These are phyloP conservation scores for Taenioides sp. DNA, from an alignment of 2,797 vertebrate species.

Conservation along the genomic window DNA sequence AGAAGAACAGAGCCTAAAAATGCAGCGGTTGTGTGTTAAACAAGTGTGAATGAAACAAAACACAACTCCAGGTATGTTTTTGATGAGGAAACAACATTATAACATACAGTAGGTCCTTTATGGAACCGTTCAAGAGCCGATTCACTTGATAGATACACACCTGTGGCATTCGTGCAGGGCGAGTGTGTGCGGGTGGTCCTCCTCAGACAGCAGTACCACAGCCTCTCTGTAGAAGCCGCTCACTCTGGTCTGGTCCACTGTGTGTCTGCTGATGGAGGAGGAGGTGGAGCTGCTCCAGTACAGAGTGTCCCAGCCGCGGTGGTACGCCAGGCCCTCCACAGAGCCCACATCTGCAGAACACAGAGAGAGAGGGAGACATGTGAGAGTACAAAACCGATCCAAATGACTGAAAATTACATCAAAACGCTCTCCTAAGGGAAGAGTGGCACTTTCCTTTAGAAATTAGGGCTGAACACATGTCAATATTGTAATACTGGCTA, in stretches of 20 bases:
- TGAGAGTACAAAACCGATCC: background rate
- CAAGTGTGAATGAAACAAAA: too few relatives aligned
- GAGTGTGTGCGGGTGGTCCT: conserved; percentile 94
- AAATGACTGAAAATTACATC: background rate
- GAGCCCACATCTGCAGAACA: conserved; percentile 88
- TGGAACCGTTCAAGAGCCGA: too few relatives aligned
- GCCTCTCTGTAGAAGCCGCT: conserved; percentile 86
- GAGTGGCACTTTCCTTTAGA: background rate
- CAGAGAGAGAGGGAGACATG: conserved; percentile 19
- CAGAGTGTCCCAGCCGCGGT: conserved; percentile 90
- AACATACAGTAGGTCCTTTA: too few relatives aligned
- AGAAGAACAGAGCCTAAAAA: too few relatives aligned
- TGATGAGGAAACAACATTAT: too few relatives aligned
- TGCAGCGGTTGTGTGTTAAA: too few relatives aligned
- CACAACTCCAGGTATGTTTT: too few relatives aligned
- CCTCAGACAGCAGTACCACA: conserved; percentile 91
- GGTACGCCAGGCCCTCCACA: conserved; percentile 96
- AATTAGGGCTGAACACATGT: too few relatives aligned
- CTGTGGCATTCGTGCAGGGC: conserved; percentile 94
- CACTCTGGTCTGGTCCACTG: conserved; percentile 83
- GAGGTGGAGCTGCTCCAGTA: conserved; percentile 98
- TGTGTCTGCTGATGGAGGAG: conserved; percentile 92
- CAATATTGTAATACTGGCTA: too few relatives aligned
- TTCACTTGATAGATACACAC: too few relatives aligned
- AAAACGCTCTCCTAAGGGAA: background rate